These are phyloP conservation scores for Anableps anableps DNA, from an alignment of 2,797 vertebrate species.

Conservation along the genomic window DNA sequence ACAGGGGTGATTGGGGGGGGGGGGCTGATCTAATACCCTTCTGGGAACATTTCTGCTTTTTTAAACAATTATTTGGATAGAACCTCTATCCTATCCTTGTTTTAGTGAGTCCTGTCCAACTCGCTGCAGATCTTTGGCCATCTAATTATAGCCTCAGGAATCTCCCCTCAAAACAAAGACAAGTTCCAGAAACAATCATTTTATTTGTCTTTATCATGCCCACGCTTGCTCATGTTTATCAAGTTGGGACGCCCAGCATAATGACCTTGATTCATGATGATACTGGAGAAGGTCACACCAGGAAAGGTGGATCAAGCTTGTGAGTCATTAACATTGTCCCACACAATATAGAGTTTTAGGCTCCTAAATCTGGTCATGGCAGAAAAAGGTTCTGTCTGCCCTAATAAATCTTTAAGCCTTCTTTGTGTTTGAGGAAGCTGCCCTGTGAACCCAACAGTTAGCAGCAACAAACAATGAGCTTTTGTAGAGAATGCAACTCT, in stretches of 20 bases:
- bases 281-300: constrained; percentile 8
- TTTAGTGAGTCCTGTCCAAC: constrained; percentile 62
- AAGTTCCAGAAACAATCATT: constrained; percentile 7
- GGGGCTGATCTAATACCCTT: constrained; percentile 33
- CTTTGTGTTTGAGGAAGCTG: background rate
- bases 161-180: constrained; percentile 58
- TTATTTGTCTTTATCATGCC: constrained; percentile 42
- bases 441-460: background rate
- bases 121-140: constrained; percentile 48
- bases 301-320: constrained; percentile 22
- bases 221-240: constrained; percentile 36
- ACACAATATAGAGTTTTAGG: background rate
- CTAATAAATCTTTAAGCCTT: background rate
- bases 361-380: background rate
- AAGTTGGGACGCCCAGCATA: constrained; percentile 18
- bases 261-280: constrained; percentile 24
- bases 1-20: constrained; percentile 2
- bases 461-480: background rate
- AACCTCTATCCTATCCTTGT: constrained; percentile 49
- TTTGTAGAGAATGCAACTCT: background rate
- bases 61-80: constrained; percentile 46
- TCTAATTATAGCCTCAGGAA: constrained; percentile 65
- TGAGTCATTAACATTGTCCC: background rate
- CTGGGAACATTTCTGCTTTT: constrained; percentile 56
- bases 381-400: background rate